Evolutionary conservation across 2,888 invertebrate genomes (phyloP), one percentile per base, ranked within the genome.

Genomic region (Rosalia funebris): DNA sequence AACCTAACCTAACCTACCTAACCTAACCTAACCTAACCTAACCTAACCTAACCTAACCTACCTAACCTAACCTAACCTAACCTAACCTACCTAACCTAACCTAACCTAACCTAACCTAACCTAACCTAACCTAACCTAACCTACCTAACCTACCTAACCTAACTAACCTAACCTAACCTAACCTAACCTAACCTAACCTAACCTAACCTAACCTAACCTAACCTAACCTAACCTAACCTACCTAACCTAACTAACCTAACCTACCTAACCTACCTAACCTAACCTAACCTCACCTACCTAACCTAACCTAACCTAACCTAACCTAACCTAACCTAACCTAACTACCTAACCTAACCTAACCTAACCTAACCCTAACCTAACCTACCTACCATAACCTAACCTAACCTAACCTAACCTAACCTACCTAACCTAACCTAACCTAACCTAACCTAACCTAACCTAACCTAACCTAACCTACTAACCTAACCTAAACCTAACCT

Each of bases 211-310:
- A 37, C 60, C 47, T 46, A 60, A 54, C 60, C 55, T 45, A 56
- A 45, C 56, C 46, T 46, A 56, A 45, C 56, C 65, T 67, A 65
- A 45, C 56, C 46, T 46, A 56, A 45, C 56, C 46, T 46, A 45
- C 56, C 46, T 47, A 46, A 56, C 45, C 56, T 46, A 46, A 56
- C 56, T 46, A 46, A 56, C 45, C 56, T 37, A 46, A 56, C 45
- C 56, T 37, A 46, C 46, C 45, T 57, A 53, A 57, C 56, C 37
- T 36, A 56, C 45, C 56, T 46, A 46, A 56, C 45, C 25, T 25
- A 25, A 25, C 25, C 25, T 25, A 25, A 25, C 25, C 25, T 25
- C 25, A 25, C 25, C 25, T 5, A 25, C 25, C 25, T 25, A 25
- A 25, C 25, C 25, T 25, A 25, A 25, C 25, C 25, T 25, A 25